Percentiles rank a stretch among this genome's conserved stretches.
Evolutionary conservation across 2,797 vertebrate species (phyloP).

Genomic region (Botia kubotai): DNA sequence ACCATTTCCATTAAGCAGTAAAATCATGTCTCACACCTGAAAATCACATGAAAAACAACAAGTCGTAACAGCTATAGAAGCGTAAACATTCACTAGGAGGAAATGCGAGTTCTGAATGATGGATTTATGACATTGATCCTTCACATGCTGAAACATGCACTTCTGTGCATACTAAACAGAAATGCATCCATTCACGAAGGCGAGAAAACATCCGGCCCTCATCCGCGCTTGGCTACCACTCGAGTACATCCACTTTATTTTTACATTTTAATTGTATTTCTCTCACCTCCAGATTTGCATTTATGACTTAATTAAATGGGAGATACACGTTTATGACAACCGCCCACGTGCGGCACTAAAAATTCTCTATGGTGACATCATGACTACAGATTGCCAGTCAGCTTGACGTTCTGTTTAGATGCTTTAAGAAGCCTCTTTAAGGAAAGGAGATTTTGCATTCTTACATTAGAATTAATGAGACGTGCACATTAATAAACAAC

Average conservation of each 20-base stretch:
- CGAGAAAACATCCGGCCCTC: neutral
- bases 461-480: conserved; percentile 1
- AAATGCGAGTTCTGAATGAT: neutral
- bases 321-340: conserved; percentile 14
- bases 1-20: neutral
- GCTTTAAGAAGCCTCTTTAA: neutral
- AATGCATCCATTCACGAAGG: neutral
- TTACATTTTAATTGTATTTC: conserved; percentile 1
- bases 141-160: neutral
- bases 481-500: conserved; percentile 28
- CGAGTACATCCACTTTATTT: conserved; percentile 13
- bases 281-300: conserved; percentile 26
- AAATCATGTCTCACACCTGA: neutral
- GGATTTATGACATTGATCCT: conserved; percentile 1
- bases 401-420: conserved; percentile 8
- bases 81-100: neutral
- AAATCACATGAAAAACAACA: neutral
- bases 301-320: conserved; percentile 8
- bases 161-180: neutral
- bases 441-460: no score
- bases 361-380: neutral
- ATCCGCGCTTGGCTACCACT: neutral
- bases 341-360: conserved; percentile 8
- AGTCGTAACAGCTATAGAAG: neutral
- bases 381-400: conserved; percentile 1